Evolutionary conservation across 2,888 invertebrate genomes (phyloP).

Genomic region (Euplagia quadripunctaria): DNA sequence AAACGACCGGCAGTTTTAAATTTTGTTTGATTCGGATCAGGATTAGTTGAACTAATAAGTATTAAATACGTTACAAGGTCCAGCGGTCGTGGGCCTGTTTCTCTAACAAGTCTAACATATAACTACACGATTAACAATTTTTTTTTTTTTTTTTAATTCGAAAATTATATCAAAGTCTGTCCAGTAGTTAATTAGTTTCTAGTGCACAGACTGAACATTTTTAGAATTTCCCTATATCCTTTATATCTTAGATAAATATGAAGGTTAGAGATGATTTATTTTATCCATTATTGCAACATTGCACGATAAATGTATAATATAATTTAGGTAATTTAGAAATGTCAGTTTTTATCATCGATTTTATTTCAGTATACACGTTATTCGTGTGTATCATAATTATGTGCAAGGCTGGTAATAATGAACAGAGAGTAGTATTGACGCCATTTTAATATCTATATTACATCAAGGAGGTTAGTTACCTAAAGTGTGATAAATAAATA

Average conservation of each 20-base stretch:
- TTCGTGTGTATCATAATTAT: too few species aligned
- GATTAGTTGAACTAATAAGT: too few species aligned
- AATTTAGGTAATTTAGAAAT: not conserved
- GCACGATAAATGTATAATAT: not conserved
- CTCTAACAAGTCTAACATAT: too few species aligned
- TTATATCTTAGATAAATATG: constrained; percentile 76
- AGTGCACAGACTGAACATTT: constrained; percentile 16
- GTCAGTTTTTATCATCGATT: too few species aligned
- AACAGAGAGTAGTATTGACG: not conserved
- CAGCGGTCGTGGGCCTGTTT: too few species aligned
- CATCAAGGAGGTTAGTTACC: constrained; percentile 15
- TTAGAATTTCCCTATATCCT: constrained; percentile 65
- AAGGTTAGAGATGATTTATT: constrained; percentile 69
- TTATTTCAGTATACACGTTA: too few species aligned
- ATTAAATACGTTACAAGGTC: too few species aligned
- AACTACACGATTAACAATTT: too few species aligned
- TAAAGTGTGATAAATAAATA: not conserved
- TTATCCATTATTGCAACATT: constrained; percentile 3
- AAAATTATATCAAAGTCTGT: constrained; percentile 14
- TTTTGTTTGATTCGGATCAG: too few species aligned
- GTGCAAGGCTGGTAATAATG: not conserved
- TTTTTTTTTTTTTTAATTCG: not conserved
- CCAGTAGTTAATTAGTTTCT: not conserved
- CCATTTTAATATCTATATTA: not conserved
- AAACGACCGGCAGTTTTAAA: too few species aligned